Evolutionary conservation across 1,140 invertebrate species (phyloP), one percentile per base, ranked within the genome.

Genomic region (Eueides isabella): DNA sequence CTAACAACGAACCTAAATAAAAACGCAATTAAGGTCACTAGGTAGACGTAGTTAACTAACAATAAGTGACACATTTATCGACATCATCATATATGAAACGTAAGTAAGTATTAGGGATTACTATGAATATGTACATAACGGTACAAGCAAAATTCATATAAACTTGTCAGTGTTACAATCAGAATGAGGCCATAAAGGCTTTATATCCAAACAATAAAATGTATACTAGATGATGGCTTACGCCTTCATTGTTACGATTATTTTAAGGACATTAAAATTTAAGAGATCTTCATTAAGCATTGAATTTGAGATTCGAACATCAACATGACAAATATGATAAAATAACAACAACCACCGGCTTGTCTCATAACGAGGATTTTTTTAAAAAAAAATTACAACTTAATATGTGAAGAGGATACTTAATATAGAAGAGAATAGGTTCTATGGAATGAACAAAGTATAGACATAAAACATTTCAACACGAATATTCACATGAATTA

Each of bases 181-280:
- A 83, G 86, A 88, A 72, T 64, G 81, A 79, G 90, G 90, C 74
- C 81, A 81, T 90, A 89, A 92, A 90, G 81, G 79, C 80, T 90
- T 92, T 90, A 92, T 89, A 89, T 85, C 85, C 86, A 74, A 88
- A 90, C 88, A 88, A 89, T 92, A 90, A 92, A 92, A 90, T 77
- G 82, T 85, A 87, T 85, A 86, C 82, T 82, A 79, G 79, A 83
- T 79, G 87, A 90, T 80, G 85, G 80, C 85, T 88, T 87, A 92
- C 82, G 84, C 89, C 83, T 85, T 81, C 74, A 74, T 66, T 75
- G 80, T 87, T 85, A 91, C 85, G 82, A 85, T 85, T 85, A 88
- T 77, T 91, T 90, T 87, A 83, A 80, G 82, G 77, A 85, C 85
- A 77, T 86, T 90, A 84, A 89, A 90, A 88, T 90, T 89, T 86